A percentile compares a stretch with the other conserved stretches of the same genome.
Conservation (phyloP, 1,140 invertebrate genomes). For the Trialeurodes vaporariorum region DNA sequence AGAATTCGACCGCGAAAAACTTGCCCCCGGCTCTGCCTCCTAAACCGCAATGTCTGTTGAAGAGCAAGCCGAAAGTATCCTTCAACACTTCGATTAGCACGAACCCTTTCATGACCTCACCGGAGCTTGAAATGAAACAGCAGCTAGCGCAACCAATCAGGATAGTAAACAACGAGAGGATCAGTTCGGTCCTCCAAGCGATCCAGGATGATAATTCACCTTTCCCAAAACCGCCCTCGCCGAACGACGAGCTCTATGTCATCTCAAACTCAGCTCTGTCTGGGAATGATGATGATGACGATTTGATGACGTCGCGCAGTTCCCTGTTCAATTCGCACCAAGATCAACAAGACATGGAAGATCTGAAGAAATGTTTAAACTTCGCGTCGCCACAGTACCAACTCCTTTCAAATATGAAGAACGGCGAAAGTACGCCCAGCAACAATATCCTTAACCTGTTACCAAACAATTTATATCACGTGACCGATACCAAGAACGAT, state of each 20-base stretch:
- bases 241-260: conserved; percentile 24
- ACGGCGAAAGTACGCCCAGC: conserved; percentile 17
- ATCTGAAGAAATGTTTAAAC: conserved; percentile 7
- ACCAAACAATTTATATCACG: conserved; percentile 5
- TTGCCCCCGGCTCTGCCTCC: conserved; percentile 51
- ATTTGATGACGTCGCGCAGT: background rate
- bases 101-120: background rate
- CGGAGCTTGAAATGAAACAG: background rate
- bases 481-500: conserved; percentile 11
- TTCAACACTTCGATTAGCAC: background rate
- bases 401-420: conserved; percentile 15
- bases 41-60: conserved; percentile 37
- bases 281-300: conserved; percentile 11
- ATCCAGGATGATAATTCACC: background rate
- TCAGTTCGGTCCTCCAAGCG: background rate
- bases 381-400: conserved; percentile 15
- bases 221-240: background rate
- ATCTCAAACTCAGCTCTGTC: conserved; percentile 26
- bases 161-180: background rate
- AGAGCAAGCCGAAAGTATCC: background rate
- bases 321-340: background rate
- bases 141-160: background rate
- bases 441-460: conserved; percentile 15
- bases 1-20: background rate
- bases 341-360: background rate